These are phyloP conservation scores for Plectrocnemia conspersa DNA, from an alignment of 1,140 invertebrate species.

Conservation along the genomic window DNA sequence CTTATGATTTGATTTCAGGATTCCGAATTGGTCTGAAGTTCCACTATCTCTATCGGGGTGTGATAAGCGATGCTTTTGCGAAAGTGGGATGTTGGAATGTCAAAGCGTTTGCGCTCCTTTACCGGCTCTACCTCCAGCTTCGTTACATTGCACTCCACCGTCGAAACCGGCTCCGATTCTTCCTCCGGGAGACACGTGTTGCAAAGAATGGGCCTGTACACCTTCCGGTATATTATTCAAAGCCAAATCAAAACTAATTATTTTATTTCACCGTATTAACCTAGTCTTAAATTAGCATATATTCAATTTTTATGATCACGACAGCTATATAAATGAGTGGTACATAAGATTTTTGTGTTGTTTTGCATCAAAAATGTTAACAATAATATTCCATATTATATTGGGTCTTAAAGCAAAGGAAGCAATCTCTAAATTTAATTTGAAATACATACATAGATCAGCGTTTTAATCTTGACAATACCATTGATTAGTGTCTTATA, in stretches of 20 bases:
- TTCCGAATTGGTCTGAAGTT: conserved; percentile 66
- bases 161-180: conserved; percentile 60
- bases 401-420: too few relatives aligned
- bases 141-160: conserved; percentile 63
- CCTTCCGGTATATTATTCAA: conserved; percentile 45
- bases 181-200: conserved; percentile 74
- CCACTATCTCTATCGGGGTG: conserved; percentile 66
- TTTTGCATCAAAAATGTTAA: too few relatives aligned
- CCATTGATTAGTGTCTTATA: too few relatives aligned
- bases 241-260: too few relatives aligned
- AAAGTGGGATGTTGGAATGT: conserved; percentile 80
- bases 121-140: conserved; percentile 64
- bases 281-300: conserved; percentile 19
- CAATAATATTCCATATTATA: too few relatives aligned
- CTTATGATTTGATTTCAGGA: too few relatives aligned
- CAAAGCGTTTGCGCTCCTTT: conserved; percentile 72
- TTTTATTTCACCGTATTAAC: too few relatives aligned
- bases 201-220: conserved; percentile 67
- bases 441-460: too few relatives aligned
- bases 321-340: not conserved
- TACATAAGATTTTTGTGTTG: conserved; percentile 24
- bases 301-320: not conserved
- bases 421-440: too few relatives aligned
- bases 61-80: conserved; percentile 79
- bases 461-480: too few relatives aligned